phyloP scores from a whole-genome alignment of 2,113 vertebrate species.

The Microcebus lehilahytsara region DNA sequence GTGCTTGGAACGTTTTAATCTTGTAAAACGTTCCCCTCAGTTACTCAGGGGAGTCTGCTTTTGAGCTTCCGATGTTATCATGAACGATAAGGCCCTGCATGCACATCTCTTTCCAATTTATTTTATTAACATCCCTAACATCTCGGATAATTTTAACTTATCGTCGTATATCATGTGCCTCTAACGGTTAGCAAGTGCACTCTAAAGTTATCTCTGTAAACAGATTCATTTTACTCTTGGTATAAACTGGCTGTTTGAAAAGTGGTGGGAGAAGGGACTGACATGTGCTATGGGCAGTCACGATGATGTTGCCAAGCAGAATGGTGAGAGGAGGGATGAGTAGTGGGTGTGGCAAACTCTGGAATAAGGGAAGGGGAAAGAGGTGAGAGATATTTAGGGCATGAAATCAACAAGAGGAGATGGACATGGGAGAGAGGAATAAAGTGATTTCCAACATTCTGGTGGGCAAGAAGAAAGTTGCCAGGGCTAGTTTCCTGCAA shows the following conservation, averaged over 20 bases:
- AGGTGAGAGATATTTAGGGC: not conserved
- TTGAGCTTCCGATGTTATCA: not conserved
- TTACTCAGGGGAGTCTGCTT: conserved; percentile 39
- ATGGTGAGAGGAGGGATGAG: not conserved
- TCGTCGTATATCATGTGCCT: not conserved
- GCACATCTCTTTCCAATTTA: conserved; percentile 48
- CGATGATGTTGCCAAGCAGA: fast-evolving
- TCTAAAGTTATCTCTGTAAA: not conserved
- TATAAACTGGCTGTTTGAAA: not conserved
- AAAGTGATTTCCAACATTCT: not conserved
- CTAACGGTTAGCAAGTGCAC: not conserved
- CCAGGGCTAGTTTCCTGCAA: not conserved
- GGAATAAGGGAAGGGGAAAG: not conserved
- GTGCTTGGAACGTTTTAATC: conserved; percentile 48
- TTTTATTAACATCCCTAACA: conserved; percentile 54
- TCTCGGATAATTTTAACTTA: conserved; percentile 58
- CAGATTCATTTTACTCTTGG: not conserved
- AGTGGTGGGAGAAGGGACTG: not conserved
- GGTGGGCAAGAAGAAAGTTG: not conserved
- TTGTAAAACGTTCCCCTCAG: conserved; percentile 43
- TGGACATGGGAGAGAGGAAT: not conserved
- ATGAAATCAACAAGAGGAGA: not conserved
- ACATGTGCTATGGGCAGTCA: not conserved
- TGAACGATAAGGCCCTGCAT: not conserved
- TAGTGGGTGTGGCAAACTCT: fast-evolving